A percentile compares a stretch with the other conserved stretches of the same genome.
phyloP scores from a whole-genome alignment of 2,797 vertebrate genomes.

The Numenius phaeopus region DNA sequence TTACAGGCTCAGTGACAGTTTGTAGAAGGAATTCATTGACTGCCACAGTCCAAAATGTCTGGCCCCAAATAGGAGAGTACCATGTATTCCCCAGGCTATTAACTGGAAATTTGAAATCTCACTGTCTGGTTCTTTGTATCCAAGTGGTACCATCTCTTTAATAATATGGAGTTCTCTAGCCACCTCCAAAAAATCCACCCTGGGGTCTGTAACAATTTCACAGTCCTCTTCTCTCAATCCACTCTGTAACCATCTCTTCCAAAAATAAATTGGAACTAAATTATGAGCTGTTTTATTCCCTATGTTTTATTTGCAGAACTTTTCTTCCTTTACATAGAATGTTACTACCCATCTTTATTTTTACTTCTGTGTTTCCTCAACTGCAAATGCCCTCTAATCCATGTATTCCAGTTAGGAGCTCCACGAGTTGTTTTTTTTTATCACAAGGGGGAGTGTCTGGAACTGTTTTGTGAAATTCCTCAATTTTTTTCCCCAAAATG shows the following conservation, averaged over 20 bases:
- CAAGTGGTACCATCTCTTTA: background rate
- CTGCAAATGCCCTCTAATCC: background rate
- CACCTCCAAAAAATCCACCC: background rate
- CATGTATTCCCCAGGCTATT: background rate
- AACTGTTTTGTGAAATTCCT: background rate
- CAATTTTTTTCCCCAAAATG: rapidly evolving
- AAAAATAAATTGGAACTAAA: background rate
- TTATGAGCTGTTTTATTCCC: background rate
- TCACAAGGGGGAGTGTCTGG: background rate
- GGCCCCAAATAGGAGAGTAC: background rate
- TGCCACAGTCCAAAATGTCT: background rate
- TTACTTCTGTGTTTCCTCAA: background rate
- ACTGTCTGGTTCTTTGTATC: background rate
- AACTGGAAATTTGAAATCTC: background rate
- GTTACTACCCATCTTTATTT: background rate
- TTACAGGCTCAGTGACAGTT: background rate
- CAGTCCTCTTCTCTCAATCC: background rate
- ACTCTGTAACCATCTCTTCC: background rate
- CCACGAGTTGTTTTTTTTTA: background rate
- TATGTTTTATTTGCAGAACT: background rate
- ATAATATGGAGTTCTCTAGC: background rate
- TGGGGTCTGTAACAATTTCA: background rate
- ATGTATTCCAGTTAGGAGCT: background rate
- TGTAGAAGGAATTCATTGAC: background rate
- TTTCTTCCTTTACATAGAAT: background rate